Evolutionary conservation across 2,797 vertebrate species (phyloP).

Genomic region (Sebastes iracundus): DNA sequence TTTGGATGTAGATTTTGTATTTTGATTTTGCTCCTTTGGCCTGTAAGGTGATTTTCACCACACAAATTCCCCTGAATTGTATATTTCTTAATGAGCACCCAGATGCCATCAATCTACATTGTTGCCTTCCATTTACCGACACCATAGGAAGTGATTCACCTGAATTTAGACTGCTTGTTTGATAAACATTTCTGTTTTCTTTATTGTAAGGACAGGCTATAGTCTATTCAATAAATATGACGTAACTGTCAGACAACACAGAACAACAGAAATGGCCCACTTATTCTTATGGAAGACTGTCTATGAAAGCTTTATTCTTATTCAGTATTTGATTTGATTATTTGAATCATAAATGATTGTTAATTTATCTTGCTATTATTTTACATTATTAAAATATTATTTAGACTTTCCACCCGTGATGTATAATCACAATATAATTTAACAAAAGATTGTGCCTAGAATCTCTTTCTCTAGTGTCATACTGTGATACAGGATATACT

Average conservation of each 20-base stretch:
- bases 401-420: not conserved
- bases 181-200: not conserved
- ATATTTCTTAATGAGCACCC: not conserved
- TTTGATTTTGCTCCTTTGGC: not conserved
- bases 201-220: not conserved
- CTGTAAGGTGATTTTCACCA: not conserved
- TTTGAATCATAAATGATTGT: not conserved
- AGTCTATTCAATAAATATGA: not conserved
- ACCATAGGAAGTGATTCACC: not conserved
- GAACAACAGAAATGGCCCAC: not conserved
- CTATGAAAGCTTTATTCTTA: not conserved
- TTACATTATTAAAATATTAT: not conserved
- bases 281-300: not conserved
- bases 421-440: not conserved
- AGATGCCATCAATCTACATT: accelerated
- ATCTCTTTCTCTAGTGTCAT: not conserved
- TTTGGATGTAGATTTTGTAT: not conserved
- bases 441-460: not conserved
- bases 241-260: not conserved
- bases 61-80: not conserved
- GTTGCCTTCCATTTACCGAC: not conserved
- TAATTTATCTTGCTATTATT: not conserved
- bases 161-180: not conserved
- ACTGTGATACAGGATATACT: not conserved
- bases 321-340: not conserved